phyloP scores from a whole-genome alignment of 1,140 invertebrate genomes.

The Trichonephila clavipes region DNA sequence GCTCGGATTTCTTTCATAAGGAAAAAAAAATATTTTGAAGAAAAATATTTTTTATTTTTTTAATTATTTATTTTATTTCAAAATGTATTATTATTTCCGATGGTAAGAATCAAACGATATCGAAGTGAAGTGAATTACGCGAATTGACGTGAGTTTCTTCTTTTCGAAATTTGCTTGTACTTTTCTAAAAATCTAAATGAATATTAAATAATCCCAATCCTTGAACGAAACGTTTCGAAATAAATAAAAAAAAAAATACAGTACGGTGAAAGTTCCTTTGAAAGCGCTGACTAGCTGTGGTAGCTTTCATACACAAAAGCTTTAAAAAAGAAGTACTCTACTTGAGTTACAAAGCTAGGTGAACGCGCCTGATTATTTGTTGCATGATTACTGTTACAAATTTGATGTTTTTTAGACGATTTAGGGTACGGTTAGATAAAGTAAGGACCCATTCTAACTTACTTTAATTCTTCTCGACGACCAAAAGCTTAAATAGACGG shows the following conservation, averaged over 20 bases:
- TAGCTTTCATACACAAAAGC: background rate
- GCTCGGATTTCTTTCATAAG: too few relatives aligned
- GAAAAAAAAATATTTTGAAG: too few relatives aligned
- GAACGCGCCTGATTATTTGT: background rate
- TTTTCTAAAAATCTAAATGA: background rate
- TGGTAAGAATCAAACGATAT: background rate
- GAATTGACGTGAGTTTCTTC: background rate
- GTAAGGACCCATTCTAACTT: conserved; percentile 45
- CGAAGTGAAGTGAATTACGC: conserved; percentile 12
- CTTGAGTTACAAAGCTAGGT: background rate
- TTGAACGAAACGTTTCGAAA: conserved; percentile 8
- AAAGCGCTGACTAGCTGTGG: conserved; percentile 28
- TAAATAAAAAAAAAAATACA: conserved; percentile 11
- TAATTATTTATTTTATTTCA: background rate
- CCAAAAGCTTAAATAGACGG: conserved; percentile 40
- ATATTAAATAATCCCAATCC: background rate
- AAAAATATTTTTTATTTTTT: background rate
- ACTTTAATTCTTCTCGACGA: conserved; percentile 23
- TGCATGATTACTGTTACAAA: background rate
- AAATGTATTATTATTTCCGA: background rate
- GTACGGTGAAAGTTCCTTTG: conserved; percentile 26
- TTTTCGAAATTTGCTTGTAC: background rate
- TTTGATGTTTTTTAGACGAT: background rate
- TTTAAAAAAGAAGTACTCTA: conserved; percentile 3
- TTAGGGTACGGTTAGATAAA: conserved; percentile 22